A percentile compares a stretch with the other conserved stretches of the same genome.
phyloP scores from a whole-genome alignment of 2,113 vertebrate species.

The Heterochromis multidens region DNA sequence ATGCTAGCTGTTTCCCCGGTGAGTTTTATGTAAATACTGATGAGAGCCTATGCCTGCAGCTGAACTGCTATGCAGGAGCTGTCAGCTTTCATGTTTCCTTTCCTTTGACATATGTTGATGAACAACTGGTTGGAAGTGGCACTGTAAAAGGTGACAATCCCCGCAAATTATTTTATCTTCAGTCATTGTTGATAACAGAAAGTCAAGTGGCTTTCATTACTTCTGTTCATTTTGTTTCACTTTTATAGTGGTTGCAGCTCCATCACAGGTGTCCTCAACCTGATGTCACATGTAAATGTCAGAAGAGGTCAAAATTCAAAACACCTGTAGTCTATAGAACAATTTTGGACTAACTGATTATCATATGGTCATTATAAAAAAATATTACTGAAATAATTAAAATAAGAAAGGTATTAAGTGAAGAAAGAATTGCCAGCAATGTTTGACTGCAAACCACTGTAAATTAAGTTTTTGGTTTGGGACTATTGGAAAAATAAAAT shows the following conservation, averaged over 20 bases:
- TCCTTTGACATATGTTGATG: slow-evolving; percentile 50
- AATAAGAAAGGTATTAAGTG: not conserved
- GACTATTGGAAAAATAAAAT: not conserved
- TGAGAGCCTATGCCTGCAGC: slow-evolving; percentile 11
- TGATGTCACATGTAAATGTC: not conserved
- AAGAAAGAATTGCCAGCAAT: not conserved
- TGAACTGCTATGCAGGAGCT: not conserved
- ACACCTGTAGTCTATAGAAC: not conserved
- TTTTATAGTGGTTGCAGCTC: not conserved
- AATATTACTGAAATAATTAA: not conserved
- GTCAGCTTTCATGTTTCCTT: slow-evolving; percentile 41
- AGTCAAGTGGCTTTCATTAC: not conserved
- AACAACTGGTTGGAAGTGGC: not conserved
- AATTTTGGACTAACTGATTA: not conserved
- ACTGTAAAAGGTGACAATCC: slow-evolving; percentile 32
- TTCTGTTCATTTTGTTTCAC: not conserved
- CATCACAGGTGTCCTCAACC: not conserved
- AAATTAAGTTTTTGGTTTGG: not conserved
- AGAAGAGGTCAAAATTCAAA: not conserved
- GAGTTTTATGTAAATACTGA: slow-evolving; percentile 63
- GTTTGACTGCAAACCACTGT: not conserved
- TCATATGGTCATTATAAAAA: not conserved
- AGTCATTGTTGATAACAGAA: not conserved
- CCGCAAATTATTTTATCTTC: not conserved
- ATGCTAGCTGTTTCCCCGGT: slow-evolving; percentile 20